Base-by-base conservation (phyloP, 2,888 invertebrate genomes). In the Leptinotarsa juncta region DNA sequence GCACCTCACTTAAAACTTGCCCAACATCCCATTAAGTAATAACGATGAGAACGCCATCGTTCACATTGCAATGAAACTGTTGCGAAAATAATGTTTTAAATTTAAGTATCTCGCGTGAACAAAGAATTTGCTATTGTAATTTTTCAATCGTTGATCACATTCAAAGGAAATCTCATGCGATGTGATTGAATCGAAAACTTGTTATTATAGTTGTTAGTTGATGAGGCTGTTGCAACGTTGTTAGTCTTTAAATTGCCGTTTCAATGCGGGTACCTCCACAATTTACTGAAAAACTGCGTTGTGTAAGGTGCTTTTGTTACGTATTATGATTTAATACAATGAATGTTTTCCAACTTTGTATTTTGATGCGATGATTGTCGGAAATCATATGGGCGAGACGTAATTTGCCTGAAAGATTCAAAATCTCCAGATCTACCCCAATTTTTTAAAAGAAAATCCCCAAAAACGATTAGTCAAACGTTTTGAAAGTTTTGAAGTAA, bases 211-310 rank as follows among this genome's bases (percentile, higher is more conserved):
- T 53, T 18, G 3, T 18, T 60, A 62, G 42, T 62, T 15, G 18
- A 32, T 32, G 42, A 62, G 42, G n/a, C 7, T 62, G 26, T 42
- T 42, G 62, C 62, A 62, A 62, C 12, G 10, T 42, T 62, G 42
- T 62, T 57, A 42, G n/a, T 42, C 12, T 32, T 2, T 42, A 16
- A 62, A 42, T 62, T 62, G 62, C 10, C 3, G 32, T 62, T 62
- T 42, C 62, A n/a, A 62, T 62, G 32, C 62, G 62, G 62, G 62
- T 10, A 62, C 62, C 62, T 62, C 32, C 62, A 62, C n/a, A 62
- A 62, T 62, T 42, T n/a, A 10, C n/a, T 42, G 42, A 1, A 26
- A 60, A 60, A 60, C 2, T 18, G 16, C 5, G 62, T 62, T 62
- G 32, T 42, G 62, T n/a, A 62, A 62, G 62, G 1, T 23, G 42